Percentiles rank a stretch among this genome's conserved stretches.
phyloP scores from a whole-genome alignment of 2,113 vertebrate genomes.

The Rhabdomys dilectus region DNA sequence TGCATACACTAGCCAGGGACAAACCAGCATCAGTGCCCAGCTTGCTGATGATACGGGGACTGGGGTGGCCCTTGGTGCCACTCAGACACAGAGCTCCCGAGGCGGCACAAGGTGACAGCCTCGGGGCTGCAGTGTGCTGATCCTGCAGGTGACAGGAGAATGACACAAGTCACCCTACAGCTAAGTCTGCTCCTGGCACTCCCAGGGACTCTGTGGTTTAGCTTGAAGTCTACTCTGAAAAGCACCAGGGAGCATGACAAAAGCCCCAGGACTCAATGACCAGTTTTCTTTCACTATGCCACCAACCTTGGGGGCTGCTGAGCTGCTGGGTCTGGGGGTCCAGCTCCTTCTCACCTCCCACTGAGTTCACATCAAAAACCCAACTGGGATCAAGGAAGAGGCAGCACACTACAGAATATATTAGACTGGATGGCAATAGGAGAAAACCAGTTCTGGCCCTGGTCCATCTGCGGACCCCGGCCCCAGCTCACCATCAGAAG shows the following conservation, averaged over 20 bases:
- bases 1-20: background rate
- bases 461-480: background rate
- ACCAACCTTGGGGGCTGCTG: background rate
- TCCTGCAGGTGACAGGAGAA: background rate
- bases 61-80: background rate
- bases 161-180: background rate
- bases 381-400: too few relatives aligned
- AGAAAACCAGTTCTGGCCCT: fast-evolving
- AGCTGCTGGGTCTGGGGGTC: background rate
- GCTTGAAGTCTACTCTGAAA: background rate
- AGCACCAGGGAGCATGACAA: background rate
- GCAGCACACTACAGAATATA: background rate
- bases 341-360: background rate
- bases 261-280: background rate
- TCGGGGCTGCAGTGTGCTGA: too few relatives aligned
- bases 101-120: too few relatives aligned
- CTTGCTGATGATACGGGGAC: background rate
- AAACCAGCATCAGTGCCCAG: background rate
- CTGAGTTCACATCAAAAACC: background rate
- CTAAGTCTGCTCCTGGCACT: background rate
- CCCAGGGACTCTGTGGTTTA: background rate
- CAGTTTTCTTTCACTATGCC: background rate
- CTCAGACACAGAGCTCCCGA: background rate
- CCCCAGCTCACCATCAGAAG: constrained; percentile 90
- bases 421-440: background rate